These are phyloP conservation scores for Pangasius mekongensis DNA, from an alignment of 2,797 vertebrate species.

Conservation along the genomic window DNA sequence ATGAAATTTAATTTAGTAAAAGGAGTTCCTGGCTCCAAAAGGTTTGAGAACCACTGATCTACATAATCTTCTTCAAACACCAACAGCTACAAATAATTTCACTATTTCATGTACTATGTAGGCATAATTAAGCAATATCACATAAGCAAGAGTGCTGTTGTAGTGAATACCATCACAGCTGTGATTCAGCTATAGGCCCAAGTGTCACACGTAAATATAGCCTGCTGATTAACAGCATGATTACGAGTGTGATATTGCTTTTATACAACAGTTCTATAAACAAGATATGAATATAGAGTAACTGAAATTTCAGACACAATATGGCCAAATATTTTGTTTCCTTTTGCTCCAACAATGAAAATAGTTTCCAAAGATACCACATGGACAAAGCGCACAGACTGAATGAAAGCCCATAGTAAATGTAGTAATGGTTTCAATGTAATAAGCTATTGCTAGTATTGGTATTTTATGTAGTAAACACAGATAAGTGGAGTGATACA, in stretches of 20 bases:
- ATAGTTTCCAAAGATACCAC: not conserved
- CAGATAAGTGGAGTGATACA: not conserved
- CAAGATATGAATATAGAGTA: not conserved
- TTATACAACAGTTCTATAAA: not conserved
- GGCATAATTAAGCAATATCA: not conserved
- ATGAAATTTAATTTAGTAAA: not conserved
- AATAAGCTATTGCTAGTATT: not conserved
- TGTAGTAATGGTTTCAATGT: not conserved
- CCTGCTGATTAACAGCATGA: not conserved
- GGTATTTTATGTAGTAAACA: not conserved
- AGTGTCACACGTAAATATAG: not conserved
- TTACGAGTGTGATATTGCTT: not conserved
- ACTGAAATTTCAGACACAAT: not conserved
- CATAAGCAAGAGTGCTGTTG: not conserved
- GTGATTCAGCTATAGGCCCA: not conserved
- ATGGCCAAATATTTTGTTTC: not conserved
- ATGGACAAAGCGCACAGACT: not conserved
- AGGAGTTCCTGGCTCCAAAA: not conserved
- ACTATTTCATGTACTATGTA: not conserved
- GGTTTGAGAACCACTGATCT: constrained; percentile 4
- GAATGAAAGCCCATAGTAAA: not conserved
- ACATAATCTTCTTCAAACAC: not conserved
- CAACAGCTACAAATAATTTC: not conserved
- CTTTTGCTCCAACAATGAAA: not conserved
- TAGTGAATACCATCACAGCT: not conserved